Percentiles rank a stretch among this genome's conserved stretches.
phyloP scores from a whole-genome alignment of 2,888 invertebrate genomes.

The Galeopsomyia nigrocyanea region DNA sequence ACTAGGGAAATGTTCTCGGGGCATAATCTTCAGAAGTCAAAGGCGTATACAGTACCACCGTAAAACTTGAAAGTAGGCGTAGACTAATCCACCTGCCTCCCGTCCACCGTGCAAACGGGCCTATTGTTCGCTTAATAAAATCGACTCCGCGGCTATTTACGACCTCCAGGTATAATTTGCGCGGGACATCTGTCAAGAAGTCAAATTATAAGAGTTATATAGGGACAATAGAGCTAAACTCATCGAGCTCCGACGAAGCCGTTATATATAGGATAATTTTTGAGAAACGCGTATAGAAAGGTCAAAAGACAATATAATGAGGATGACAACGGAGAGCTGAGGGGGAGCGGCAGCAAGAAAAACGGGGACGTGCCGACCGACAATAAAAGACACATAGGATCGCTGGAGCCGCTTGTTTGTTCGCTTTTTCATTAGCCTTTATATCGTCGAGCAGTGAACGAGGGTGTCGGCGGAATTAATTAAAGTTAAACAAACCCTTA shows the following conservation, averaged over 20 bases:
- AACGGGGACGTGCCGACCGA: slow-evolving; percentile 9
- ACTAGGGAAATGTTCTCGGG: too few relatives aligned
- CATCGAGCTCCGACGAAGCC: too few relatives aligned
- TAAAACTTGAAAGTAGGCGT: too few relatives aligned
- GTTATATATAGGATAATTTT: too few relatives aligned
- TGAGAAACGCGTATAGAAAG: slow-evolving; percentile 6
- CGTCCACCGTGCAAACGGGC: too few relatives aligned
- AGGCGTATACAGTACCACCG: too few relatives aligned
- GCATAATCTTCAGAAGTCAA: too few relatives aligned
- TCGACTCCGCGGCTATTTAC: too few relatives aligned
- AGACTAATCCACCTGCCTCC: too few relatives aligned
- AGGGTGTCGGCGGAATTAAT: slow-evolving; percentile 56
- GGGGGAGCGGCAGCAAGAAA: neutral
- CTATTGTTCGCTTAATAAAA: too few relatives aligned
- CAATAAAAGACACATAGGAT: slow-evolving; percentile 42
- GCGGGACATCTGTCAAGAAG: too few relatives aligned
- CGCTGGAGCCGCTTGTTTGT: slow-evolving; percentile 51
- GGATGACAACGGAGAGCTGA: neutral
- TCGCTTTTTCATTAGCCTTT: slow-evolving; percentile 60
- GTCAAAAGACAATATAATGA: slow-evolving; percentile 20
- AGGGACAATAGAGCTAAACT: neutral
- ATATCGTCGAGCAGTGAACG: slow-evolving; percentile 53
- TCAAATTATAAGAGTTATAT: slow-evolving; percentile 10
- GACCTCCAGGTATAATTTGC: too few relatives aligned
- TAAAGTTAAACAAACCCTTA: slow-evolving; percentile 62